Base-by-base conservation (phyloP, 2,888 invertebrate species). In the Ephialtes manifestator region DNA sequence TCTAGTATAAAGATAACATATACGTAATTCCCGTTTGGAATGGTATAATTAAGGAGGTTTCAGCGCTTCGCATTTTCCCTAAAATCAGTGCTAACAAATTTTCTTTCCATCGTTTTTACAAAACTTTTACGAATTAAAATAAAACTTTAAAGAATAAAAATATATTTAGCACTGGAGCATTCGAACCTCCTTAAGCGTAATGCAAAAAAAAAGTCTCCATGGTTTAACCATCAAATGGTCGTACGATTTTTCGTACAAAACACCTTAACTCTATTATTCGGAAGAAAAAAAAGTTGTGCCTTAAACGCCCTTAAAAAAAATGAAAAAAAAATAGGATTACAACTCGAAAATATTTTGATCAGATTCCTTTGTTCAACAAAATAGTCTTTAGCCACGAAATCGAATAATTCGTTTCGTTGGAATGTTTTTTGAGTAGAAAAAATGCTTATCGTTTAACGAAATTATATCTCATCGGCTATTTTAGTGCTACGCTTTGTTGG, bases 1-100 rank as follows among this genome's bases (percentile, higher is more conserved):
- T 71, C 85, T 86, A 89, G 87, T 71, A 79, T 58, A 86, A 76
- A 72, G 48, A 71, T 71, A 79, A 79, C 63, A 46, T 63, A 77
- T 78, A 65, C 71, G 51, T 72, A 85, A 79, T 74, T 80, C 76
- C 67, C 55, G 55, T 15, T 76, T 20, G 81, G 65, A 86, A 86
- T 81, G 20, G 8, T 43, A 35, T 35, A 72, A 48, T 53, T 13
- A 35, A 51, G 18, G 43, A 48, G 68, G 63, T 39, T 10, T 0
- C 39, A 10, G 39, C 39, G 39, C 39, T 39, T 10, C 8, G 10
- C 10, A 10, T 10, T 39, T 10, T 10, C 8, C 10, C 39, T n/a
- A n/a, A 39, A 39, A 39, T 39, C 39, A 39, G 39, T 39, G 39
- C 39, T 10, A 39, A n/a, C n/a, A n/a, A 39, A 10, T 39, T 10